phyloP scores from a whole-genome alignment of 2,113 vertebrate genomes.

The Manacus vitellinus region DNA sequence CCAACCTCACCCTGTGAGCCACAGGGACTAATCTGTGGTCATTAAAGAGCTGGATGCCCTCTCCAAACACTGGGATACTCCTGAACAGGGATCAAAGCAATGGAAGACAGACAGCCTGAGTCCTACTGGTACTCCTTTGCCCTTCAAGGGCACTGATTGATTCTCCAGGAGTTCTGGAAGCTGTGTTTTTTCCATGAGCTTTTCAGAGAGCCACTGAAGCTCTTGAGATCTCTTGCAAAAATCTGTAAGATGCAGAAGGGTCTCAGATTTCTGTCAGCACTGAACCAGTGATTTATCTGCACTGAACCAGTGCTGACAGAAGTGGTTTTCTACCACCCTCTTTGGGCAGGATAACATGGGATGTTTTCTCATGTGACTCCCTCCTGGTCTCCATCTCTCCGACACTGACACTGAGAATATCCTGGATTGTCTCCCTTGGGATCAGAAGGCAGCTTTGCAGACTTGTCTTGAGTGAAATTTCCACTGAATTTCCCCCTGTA shows the following conservation, averaged over 20 bases:
- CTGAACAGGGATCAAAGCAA: not conserved
- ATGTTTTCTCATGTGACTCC: not conserved
- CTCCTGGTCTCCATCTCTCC: not conserved
- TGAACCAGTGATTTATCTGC: too few relatives aligned
- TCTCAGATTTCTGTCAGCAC: not conserved
- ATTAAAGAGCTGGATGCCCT: not conserved
- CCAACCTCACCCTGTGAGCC: not conserved
- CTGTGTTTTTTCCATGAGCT: not conserved
- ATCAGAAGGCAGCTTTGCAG: not conserved
- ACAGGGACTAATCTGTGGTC: not conserved
- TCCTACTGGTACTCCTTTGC: not conserved
- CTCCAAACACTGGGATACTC: not conserved
- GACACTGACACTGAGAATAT: not conserved
- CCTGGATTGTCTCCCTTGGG: not conserved
- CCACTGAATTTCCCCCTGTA: not conserved
- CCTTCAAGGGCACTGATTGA: not conserved
- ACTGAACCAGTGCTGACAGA: too few relatives aligned
- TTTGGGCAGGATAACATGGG: not conserved
- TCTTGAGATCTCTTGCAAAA: not conserved
- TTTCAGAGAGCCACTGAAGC: not conserved
- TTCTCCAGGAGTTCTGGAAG: not conserved
- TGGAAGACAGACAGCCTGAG: not conserved
- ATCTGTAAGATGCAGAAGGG: not conserved
- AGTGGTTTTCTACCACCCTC: not conserved
- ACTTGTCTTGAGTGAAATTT: not conserved